Conservation (phyloP, 2,113 vertebrate genomes). For the Jaculus jaculus region DNA sequence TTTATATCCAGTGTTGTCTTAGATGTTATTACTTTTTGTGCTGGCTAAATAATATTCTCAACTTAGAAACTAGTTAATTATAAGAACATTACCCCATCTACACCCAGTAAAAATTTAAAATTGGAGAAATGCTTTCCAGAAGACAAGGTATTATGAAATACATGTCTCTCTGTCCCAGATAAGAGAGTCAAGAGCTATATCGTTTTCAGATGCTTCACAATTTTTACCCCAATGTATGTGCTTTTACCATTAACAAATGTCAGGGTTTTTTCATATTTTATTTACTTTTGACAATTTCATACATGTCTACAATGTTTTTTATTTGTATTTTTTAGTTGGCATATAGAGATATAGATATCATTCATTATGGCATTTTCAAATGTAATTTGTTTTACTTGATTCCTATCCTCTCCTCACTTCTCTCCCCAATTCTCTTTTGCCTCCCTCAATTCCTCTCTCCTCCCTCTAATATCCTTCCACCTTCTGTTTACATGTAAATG, state of each 20-base stretch:
- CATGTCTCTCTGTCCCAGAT: neutral
- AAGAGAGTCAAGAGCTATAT: neutral
- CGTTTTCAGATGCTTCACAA: neutral
- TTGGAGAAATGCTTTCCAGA: neutral
- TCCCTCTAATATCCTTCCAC: too few species aligned
- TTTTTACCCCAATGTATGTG: neutral
- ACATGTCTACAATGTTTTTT: too few species aligned
- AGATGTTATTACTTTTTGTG: neutral
- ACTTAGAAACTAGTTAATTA: conserved; percentile 43
- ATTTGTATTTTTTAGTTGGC: too few species aligned
- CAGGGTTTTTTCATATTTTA: neutral
- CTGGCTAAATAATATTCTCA: conserved; percentile 13
- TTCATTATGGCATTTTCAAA: too few species aligned
- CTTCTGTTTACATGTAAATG: too few species aligned
- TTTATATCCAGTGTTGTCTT: conserved; percentile 19
- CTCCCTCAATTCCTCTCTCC: too few species aligned
- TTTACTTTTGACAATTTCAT: neutral
- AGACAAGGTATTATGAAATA: conserved; percentile 20
- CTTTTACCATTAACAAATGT: conserved; percentile 33
- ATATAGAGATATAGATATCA: too few species aligned
- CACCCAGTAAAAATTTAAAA: conserved; percentile 44
- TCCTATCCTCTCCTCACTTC: too few species aligned
- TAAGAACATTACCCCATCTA: neutral
- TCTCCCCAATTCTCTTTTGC: too few species aligned
- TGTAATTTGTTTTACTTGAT: too few species aligned